These are phyloP conservation scores for Geotrypetes seraphini DNA, from an alignment of 2,797 vertebrate species.

Conservation along the genomic window DNA sequence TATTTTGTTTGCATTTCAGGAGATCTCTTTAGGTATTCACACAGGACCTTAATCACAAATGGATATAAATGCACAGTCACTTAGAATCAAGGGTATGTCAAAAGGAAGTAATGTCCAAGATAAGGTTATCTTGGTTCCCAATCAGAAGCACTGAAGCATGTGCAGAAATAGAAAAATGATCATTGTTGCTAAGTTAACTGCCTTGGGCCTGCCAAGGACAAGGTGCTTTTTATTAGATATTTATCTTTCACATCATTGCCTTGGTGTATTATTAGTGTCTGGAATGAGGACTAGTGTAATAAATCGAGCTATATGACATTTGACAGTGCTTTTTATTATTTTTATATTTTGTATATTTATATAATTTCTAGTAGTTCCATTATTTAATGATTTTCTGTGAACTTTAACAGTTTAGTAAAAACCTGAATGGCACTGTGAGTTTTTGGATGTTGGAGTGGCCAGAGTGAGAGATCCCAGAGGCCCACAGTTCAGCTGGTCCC, in stretches of 20 bases:
- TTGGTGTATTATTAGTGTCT: not conserved
- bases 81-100: not conserved
- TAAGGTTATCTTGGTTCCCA: not conserved
- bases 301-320: not conserved
- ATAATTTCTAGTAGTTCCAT: too few relatives aligned
- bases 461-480: too few relatives aligned
- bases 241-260: not conserved
- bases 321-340: too few relatives aligned
- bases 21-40: not conserved
- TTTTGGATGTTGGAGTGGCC: too few relatives aligned
- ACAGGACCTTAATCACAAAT: not conserved
- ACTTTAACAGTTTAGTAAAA: too few relatives aligned
- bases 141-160: constrained; percentile 1
- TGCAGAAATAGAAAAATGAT: not conserved
- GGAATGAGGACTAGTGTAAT: not conserved
- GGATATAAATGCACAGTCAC: not conserved
- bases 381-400: too few relatives aligned
- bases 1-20: not conserved
- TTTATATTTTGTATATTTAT: too few relatives aligned
- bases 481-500: too few relatives aligned
- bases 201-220: not conserved
- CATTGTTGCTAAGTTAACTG: not conserved
- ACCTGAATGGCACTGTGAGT: too few relatives aligned
- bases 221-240: not conserved
- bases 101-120: not conserved